Evolutionary conservation across 2,797 vertebrate genomes (phyloP).

Genomic region (Hemitrygon akajei): DNA sequence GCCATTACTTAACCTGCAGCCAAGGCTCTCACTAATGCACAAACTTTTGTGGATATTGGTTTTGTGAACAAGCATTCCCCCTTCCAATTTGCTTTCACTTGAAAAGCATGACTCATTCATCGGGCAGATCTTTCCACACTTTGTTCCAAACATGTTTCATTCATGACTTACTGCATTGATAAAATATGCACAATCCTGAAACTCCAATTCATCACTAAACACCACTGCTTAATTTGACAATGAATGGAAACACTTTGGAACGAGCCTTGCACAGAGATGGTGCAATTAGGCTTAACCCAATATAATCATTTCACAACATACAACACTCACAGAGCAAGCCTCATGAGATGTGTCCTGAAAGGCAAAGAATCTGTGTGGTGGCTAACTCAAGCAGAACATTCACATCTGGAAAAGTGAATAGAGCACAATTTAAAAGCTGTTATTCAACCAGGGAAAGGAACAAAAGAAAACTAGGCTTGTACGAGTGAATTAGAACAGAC

Average conservation of each 20-base stretch:
- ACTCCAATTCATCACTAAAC: neutral
- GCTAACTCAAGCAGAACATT: neutral
- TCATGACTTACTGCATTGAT: neutral
- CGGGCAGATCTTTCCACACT: neutral
- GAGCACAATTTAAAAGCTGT: neutral
- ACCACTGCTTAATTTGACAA: neutral
- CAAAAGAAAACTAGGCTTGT: neutral
- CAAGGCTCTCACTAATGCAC: too few relatives aligned
- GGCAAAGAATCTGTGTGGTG: neutral
- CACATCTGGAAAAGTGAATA: neutral
- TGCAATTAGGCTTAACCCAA: neutral
- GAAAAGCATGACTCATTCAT: neutral
- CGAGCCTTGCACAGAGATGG: neutral
- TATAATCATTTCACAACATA: neutral
- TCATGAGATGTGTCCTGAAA: too few relatives aligned
- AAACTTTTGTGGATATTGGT: too few relatives aligned
- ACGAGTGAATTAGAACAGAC: neutral
- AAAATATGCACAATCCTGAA: neutral
- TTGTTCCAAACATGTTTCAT: neutral
- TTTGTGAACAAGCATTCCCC: neutral
- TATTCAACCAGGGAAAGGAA: neutral
- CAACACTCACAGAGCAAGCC: neutral
- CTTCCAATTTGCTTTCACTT: neutral
- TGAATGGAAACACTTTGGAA: neutral
- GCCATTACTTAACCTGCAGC: too few relatives aligned